These are phyloP conservation scores for Pyrgilauda ruficollis DNA, from an alignment of 2,113 vertebrate species.

Conservation along the genomic window DNA sequence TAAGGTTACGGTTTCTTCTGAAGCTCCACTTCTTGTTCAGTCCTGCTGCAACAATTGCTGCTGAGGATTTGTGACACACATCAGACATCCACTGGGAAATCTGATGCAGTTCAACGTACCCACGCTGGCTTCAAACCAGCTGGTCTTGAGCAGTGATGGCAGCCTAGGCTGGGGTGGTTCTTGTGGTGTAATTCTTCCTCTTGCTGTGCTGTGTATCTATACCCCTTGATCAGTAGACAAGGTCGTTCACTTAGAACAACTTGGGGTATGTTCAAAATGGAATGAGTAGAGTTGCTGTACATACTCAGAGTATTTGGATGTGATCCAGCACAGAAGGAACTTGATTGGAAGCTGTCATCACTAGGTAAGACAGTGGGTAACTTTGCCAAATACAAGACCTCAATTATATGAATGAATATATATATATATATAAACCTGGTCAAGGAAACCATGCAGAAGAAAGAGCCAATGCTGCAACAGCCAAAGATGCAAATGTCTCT, in stretches of 20 bases:
- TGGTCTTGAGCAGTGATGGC: neutral
- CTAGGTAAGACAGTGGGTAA: neutral
- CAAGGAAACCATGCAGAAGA: neutral
- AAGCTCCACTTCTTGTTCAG: neutral
- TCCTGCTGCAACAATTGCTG: neutral
- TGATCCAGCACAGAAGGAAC: neutral
- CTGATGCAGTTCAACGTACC: neutral
- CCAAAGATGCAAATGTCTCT: neutral
- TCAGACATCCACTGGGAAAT: neutral
- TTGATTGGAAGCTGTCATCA: neutral
- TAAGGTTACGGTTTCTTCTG: neutral
- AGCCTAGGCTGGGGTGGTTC: neutral
- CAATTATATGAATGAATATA: neutral
- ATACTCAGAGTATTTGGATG: neutral
- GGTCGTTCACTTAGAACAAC: neutral
- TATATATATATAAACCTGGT: neutral
- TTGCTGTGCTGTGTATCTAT: neutral
- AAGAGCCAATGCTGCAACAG: neutral
- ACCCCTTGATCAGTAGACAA: neutral
- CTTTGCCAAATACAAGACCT: neutral
- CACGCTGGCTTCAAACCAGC: neutral
- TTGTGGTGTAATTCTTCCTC: neutral
- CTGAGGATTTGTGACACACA: neutral
- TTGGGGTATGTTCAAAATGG: neutral
- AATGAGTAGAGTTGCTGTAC: neutral